Percentiles rank a stretch among this genome's conserved stretches.
Evolutionary conservation across 2,797 vertebrate species (phyloP).

Genomic region (Peromyscus nudipes): DNA sequence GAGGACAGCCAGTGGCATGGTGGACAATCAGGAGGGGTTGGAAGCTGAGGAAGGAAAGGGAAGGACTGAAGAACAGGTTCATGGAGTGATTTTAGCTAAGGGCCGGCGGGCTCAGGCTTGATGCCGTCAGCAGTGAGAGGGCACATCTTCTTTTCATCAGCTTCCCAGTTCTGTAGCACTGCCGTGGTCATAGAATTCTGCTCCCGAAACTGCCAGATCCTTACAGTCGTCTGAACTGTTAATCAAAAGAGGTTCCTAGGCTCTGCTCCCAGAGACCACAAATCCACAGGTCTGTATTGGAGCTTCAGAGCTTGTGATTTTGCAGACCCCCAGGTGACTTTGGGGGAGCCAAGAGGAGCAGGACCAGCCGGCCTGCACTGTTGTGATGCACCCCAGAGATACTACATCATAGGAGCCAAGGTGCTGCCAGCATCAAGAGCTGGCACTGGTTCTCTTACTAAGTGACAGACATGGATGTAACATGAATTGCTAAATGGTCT

Average conservation of each 20-base stretch:
- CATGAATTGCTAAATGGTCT: too few relatives aligned
- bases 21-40: background rate
- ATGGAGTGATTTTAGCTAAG: background rate
- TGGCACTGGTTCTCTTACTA: background rate
- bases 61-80: background rate
- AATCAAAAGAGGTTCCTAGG: background rate
- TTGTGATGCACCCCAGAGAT: background rate
- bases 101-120: background rate
- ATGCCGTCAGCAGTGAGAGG: too few relatives aligned
- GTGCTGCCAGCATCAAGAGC: background rate
- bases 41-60: background rate
- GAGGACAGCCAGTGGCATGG: too few relatives aligned
- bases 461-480: background rate
- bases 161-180: background rate
- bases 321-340: background rate
- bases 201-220: background rate
- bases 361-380: too few relatives aligned
- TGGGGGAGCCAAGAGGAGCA: background rate
- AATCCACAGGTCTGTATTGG: background rate
- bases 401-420: background rate
- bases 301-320: background rate
- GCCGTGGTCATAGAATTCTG: background rate
- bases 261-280: background rate
- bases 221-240: background rate
- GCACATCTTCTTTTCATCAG: background rate